phyloP scores from a whole-genome alignment of 2,113 vertebrate species.

The Strigops habroptila region DNA sequence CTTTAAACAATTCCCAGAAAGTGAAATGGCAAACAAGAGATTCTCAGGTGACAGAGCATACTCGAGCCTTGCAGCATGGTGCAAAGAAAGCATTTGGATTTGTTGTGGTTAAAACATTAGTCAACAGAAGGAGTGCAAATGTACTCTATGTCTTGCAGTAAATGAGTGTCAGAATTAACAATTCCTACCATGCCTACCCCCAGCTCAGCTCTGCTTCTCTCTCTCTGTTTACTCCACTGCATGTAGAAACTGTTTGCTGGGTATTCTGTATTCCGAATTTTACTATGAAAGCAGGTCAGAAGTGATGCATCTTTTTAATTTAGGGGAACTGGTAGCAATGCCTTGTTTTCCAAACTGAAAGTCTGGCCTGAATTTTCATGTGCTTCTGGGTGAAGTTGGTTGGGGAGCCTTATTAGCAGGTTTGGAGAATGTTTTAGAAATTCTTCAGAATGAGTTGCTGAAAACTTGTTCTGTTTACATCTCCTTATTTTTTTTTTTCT shows the following conservation, averaged over 20 bases:
- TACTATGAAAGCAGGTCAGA: neutral
- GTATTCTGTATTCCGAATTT: neutral
- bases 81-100: neutral
- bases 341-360: neutral
- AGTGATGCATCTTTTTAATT: neutral
- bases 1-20: neutral
- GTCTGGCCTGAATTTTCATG: neutral
- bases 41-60: neutral
- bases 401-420: neutral
- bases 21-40: neutral
- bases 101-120: neutral
- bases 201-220: neutral
- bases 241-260: neutral
- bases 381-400: neutral
- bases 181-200: neutral
- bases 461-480: neutral
- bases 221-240: neutral
- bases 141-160: neutral
- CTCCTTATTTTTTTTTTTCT: neutral
- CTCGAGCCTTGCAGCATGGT: neutral
- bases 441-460: neutral
- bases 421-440: neutral
- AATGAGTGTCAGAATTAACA: neutral
- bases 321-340: neutral
- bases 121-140: neutral